Percentiles rank a stretch among this genome's conserved stretches.
phyloP scores from a whole-genome alignment of 1,140 invertebrate species.

The Brachionus calyciflorus region DNA sequence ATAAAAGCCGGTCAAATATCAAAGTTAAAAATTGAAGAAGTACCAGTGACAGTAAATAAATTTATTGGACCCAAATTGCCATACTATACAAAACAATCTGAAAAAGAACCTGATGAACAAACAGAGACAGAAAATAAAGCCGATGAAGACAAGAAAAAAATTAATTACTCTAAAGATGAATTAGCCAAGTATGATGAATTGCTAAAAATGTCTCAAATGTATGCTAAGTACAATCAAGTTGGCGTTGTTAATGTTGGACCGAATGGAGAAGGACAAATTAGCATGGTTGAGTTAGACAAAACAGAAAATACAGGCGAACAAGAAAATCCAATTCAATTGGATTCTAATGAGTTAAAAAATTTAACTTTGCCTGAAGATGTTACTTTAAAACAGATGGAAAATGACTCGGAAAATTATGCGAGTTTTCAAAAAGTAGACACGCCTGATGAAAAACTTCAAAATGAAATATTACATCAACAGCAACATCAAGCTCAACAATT shows the following conservation, averaged over 20 bases:
- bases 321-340: neutral
- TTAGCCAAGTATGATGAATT: slow-evolving; percentile 40
- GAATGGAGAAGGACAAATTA: slow-evolving; percentile 6
- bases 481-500: neutral
- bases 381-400: neutral
- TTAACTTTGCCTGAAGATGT: slow-evolving; percentile 6
- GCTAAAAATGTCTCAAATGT: slow-evolving; percentile 31
- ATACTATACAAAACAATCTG: slow-evolving; percentile 21
- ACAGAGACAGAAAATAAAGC: neutral
- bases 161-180: slow-evolving; percentile 34
- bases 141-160: neutral
- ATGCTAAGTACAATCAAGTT: slow-evolving; percentile 36
- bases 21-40: neutral
- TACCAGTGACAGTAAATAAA: neutral
- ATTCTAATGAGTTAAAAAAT: neutral
- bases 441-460: neutral
- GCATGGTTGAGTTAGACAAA: slow-evolving; percentile 32
- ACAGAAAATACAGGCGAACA: slow-evolving; percentile 1
- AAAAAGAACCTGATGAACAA: neutral
- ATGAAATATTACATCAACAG: neutral
- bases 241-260: slow-evolving; percentile 21
- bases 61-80: slow-evolving; percentile 25
- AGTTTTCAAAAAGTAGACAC: neutral
- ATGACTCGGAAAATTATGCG: neutral
- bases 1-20: slow-evolving; percentile 30